These are phyloP conservation scores for Ceuthmochares aereus DNA, from an alignment of 2,113 vertebrate species.

Conservation along the genomic window DNA sequence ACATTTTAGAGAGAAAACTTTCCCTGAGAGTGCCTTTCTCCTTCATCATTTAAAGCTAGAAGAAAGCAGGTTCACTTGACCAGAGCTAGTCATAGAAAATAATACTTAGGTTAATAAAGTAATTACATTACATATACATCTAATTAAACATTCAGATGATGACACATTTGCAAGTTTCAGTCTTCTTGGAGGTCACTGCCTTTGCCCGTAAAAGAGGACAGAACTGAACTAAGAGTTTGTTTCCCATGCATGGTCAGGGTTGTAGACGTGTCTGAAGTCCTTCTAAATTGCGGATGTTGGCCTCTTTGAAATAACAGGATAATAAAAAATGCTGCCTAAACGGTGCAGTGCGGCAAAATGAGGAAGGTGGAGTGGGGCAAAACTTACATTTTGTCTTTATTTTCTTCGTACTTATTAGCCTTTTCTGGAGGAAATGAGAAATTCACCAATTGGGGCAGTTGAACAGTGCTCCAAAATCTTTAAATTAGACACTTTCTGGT, in stretches of 20 bases:
- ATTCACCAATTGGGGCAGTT: not conserved
- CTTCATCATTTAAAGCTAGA: not conserved
- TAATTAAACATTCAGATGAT: not conserved
- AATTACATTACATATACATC: not conserved
- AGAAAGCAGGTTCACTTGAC: not conserved
- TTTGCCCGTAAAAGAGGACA: not conserved
- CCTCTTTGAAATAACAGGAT: not conserved
- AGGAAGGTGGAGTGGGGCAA: not conserved
- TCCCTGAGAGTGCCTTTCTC: not conserved
- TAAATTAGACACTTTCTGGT: not conserved
- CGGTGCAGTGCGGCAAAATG: not conserved
- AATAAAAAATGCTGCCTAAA: not conserved
- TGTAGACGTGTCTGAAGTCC: not conserved
- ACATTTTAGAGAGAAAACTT: not conserved
- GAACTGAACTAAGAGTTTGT: not conserved
- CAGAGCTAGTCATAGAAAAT: not conserved
- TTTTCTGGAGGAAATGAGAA: not conserved
- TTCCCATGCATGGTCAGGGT: not conserved
- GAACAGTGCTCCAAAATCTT: not conserved
- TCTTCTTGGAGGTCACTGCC: not conserved
- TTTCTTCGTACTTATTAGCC: not conserved
- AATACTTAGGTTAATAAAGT: not conserved
- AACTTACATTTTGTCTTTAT: not conserved
- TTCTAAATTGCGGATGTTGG: not conserved
- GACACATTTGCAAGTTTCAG: not conserved